A percentile compares a stretch with the other conserved stretches of the same genome.
These are phyloP conservation scores for Cryptosula pallasiana DNA, from an alignment of 2,888 invertebrate species.

Conservation along the genomic window DNA sequence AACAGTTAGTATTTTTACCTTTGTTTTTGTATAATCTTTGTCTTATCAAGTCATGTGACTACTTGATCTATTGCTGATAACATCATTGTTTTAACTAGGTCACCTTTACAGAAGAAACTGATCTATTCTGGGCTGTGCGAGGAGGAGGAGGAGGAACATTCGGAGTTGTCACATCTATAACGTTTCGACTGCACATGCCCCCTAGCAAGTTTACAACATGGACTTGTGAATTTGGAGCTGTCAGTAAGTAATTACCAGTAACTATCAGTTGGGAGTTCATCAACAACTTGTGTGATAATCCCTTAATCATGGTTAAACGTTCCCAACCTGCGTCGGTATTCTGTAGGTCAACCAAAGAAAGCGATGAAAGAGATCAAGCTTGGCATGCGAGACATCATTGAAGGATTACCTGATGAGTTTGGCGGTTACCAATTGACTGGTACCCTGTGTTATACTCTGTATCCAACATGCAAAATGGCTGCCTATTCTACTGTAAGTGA, in stretches of 20 bases:
- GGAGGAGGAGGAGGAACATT: slow-evolving; percentile 33
- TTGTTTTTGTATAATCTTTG: too few species aligned
- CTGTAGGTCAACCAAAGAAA: too few species aligned
- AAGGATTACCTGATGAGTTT: slow-evolving; percentile 12
- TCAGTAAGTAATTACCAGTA: too few species aligned
- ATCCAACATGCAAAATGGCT: not conserved
- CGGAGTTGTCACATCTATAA: slow-evolving; percentile 30
- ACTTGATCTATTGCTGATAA: too few species aligned
- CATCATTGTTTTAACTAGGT: slow-evolving; percentile 18
- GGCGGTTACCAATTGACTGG: not conserved
- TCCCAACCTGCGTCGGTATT: too few species aligned
- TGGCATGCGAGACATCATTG: not conserved
- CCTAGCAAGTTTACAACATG: slow-evolving; percentile 13
- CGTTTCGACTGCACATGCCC: slow-evolving; percentile 29
- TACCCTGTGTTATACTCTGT: not conserved
- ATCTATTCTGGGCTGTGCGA: slow-evolving; percentile 33
- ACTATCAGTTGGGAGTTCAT: too few species aligned
- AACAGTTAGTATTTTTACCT: not conserved
- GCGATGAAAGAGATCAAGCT: not conserved
- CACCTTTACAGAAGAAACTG: slow-evolving; percentile 25
- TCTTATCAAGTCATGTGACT: too few species aligned
- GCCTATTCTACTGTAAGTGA: not conserved
- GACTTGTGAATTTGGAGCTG: not conserved
- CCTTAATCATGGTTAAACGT: too few species aligned
- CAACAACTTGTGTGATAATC: too few species aligned